Evolutionary conservation across 2,113 vertebrate genomes (phyloP).

Genomic region (Suricata suricatta): DNA sequence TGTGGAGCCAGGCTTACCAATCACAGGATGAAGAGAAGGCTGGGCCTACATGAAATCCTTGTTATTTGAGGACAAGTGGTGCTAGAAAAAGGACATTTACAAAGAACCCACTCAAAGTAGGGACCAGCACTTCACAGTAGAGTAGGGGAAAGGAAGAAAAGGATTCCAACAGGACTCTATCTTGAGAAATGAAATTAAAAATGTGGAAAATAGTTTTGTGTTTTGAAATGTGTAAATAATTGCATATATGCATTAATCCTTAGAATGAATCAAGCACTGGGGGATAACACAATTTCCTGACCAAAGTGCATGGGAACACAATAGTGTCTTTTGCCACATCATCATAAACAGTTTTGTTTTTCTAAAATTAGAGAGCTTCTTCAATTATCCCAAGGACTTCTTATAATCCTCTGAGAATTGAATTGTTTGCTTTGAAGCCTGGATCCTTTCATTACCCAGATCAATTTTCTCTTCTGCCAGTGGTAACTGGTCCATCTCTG

Average conservation of each 20-base stretch:
- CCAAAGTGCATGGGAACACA: neutral
- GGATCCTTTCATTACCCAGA: slow-evolving; percentile 61
- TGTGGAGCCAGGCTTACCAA: slow-evolving; percentile 1
- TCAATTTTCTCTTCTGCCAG: slow-evolving; percentile 57
- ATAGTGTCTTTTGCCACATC: slow-evolving; percentile 44
- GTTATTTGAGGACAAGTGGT: slow-evolving; percentile 62
- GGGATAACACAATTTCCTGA: slow-evolving; percentile 46
- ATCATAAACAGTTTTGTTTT: slow-evolving; percentile 46
- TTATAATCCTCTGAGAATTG: slow-evolving; percentile 56
- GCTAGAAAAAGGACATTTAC: slow-evolving; percentile 58
- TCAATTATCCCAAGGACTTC: slow-evolving; percentile 67
- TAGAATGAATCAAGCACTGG: slow-evolving; percentile 14
- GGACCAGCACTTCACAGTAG: slow-evolving; percentile 23
- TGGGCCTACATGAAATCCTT: slow-evolving; percentile 43
- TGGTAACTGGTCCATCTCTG: slow-evolving; percentile 36
- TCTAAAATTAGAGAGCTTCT: slow-evolving; percentile 63
- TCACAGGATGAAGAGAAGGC: slow-evolving; percentile 25
- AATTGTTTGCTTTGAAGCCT: slow-evolving; percentile 67
- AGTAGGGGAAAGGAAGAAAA: neutral
- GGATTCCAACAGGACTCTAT: slow-evolving; percentile 5
- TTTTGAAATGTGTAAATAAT: slow-evolving; percentile 58
- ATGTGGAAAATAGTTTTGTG: slow-evolving; percentile 49
- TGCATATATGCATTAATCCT: slow-evolving; percentile 48
- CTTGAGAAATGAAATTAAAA: slow-evolving; percentile 44
- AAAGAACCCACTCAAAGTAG: slow-evolving; percentile 51